A percentile compares a stretch with the other conserved stretches of the same genome.
Conservation (phyloP, 2,888 invertebrate species). For the Pseudoips prasinana region DNA sequence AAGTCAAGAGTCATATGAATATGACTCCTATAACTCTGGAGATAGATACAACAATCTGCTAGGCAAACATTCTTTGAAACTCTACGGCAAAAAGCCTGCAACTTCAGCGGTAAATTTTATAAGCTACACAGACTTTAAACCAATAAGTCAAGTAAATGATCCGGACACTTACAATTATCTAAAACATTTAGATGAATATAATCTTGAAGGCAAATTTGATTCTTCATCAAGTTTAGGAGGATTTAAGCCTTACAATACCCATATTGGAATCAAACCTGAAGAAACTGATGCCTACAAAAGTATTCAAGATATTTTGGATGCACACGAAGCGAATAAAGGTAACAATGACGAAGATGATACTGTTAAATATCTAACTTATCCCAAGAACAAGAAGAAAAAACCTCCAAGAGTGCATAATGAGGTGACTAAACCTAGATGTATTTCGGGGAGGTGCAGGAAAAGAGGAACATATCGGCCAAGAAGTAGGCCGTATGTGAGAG, state of each 20-base stretch:
- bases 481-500: conserved; percentile 55
- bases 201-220: conserved; percentile 41
- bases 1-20: conserved; percentile 26
- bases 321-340: conserved; percentile 59
- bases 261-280: conserved; percentile 36
- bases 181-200: conserved; percentile 55
- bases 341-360: conserved; percentile 30
- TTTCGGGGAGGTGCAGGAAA: conserved; percentile 54
- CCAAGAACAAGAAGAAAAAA: conserved; percentile 41
- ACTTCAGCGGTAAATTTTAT: conserved; percentile 50
- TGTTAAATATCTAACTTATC: conserved; percentile 40
- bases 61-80: conserved; percentile 27
- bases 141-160: conserved; percentile 56
- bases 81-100: conserved; percentile 34
- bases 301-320: conserved; percentile 66
- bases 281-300: conserved; percentile 54
- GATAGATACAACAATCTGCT: conserved; percentile 44
- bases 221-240: conserved; percentile 35
- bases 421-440: conserved; percentile 44
- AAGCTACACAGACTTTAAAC: conserved; percentile 54
- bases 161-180: conserved; percentile 67
- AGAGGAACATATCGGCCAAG: conserved; percentile 39
- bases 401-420: conserved; percentile 32
- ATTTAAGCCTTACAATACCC: conserved; percentile 44
- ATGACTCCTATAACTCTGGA: conserved; percentile 39